Base-by-base conservation (phyloP, 2,888 invertebrate genomes). In the Micoletzkya japonica region DNA sequence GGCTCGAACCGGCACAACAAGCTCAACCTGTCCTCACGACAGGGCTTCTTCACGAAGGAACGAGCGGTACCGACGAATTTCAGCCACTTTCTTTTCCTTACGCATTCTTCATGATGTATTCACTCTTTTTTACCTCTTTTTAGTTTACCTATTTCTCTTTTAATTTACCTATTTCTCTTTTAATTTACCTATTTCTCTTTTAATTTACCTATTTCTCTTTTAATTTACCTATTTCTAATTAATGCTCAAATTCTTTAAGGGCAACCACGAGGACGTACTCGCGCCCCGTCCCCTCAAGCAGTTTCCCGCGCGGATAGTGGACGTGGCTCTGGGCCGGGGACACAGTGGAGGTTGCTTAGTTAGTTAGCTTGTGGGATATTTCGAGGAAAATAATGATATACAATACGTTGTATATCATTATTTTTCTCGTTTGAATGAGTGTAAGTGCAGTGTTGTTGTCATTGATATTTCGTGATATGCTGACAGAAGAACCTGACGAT, bases 1-100 rank as follows among this genome's bases (percentile, higher is more conserved):
- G 91, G 91, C 20, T 89, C 87, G 73, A 89, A 89, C 80, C 86
- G 87, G 58, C 87, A 89, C 83, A 90, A 91, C 81, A 91, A 91
- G 82, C 86, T 91, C 50, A 91, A 90, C 34, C 87, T 91, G 36
- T 87, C 89, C 76, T 85, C 86, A 73, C 81, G 88, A 67, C 85
- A 86, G 71, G 88, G 88, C 1, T 88, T 89, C 75, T 86, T 88
- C 67, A 86, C 87, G 79, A 87, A 88, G 64, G 87, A 83, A 59
- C 70, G 70, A n/a, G 72, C 72, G 26, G 79, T 77, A 44, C 52
- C 1, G 17, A 20, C n/a, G 20, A 14, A 26, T 56, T 26, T 14
- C 24, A 7, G 14, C n/a, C 28, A 56, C 24, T 26, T 7, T 56
- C 14, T 56, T n/a, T n/a, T n/a, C n/a, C n/a, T n/a, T n/a, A n/a